Percentiles rank a stretch among this genome's conserved stretches.
Evolutionary conservation across 1,140 invertebrate species (phyloP).

Genomic region (Pectinophora gossypiella): DNA sequence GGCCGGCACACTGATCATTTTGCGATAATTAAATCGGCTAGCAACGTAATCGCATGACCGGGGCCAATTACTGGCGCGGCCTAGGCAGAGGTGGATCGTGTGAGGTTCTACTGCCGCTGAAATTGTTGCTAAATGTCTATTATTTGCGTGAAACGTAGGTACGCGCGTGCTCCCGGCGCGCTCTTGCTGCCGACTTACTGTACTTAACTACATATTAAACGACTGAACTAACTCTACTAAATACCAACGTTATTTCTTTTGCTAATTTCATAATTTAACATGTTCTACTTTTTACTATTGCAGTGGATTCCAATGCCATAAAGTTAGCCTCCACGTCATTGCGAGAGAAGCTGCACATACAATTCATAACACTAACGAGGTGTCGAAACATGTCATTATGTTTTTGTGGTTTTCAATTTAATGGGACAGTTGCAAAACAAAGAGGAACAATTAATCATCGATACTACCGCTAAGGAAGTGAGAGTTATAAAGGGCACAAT

Average conservation of each 20-base stretch:
- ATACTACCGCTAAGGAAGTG: conserved; percentile 28
- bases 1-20: conserved; percentile 71
- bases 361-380: conserved; percentile 16
- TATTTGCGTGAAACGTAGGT: conserved; percentile 62
- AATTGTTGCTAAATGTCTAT: conserved; percentile 51
- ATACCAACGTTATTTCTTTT: neutral
- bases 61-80: conserved; percentile 65
- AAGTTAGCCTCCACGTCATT: too few species aligned
- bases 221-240: neutral
- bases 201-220: conserved; percentile 1
- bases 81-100: conserved; percentile 59
- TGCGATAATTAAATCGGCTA: conserved; percentile 74
- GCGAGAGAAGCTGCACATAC: neutral
- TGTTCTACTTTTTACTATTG: too few species aligned
- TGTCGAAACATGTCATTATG: conserved; percentile 19
- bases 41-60: conserved; percentile 75
- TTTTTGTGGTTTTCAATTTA: conserved; percentile 18
- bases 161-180: conserved; percentile 39
- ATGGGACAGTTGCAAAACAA: conserved; percentile 25
- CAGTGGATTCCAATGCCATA: too few species aligned
- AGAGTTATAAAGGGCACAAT: conserved; percentile 45
- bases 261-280: neutral
- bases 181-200: conserved; percentile 24
- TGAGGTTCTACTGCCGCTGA: conserved; percentile 43
- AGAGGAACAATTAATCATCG: conserved; percentile 47